Percentiles rank a stretch among this genome's conserved stretches.
Conservation (phyloP, 2,888 invertebrate genomes). For the Eudemis profundana region DNA sequence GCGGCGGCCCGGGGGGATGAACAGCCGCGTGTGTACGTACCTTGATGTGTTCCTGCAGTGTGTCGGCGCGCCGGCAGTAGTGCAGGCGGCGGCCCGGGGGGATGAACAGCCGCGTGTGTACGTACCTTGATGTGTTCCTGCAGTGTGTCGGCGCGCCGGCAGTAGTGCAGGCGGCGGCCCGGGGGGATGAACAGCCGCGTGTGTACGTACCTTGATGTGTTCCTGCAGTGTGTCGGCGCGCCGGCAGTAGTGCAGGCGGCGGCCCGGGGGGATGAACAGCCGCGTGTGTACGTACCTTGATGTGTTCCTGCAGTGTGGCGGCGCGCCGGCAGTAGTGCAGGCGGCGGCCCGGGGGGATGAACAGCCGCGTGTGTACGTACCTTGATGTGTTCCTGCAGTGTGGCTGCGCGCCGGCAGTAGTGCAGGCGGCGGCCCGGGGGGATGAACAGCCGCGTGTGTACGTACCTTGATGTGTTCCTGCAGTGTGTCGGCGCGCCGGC, state of each 20-base stretch:
- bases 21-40: conserved; percentile 69
- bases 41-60: conserved; percentile 67
- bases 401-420: conserved; percentile 61
- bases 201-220: conserved; percentile 67
- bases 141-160: conserved; percentile 60
- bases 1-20: conserved; percentile 64
- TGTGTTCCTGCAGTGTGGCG: conserved; percentile 63
- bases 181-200: conserved; percentile 72
- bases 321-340: conserved; percentile 61
- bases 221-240: conserved; percentile 64
- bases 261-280: conserved; percentile 68
- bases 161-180: conserved; percentile 58
- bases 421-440: conserved; percentile 55
- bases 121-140: conserved; percentile 70
- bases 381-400: conserved; percentile 67
- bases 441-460: conserved; percentile 70
- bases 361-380: conserved; percentile 69
- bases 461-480: conserved; percentile 70
- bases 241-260: conserved; percentile 58
- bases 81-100: conserved; percentile 55
- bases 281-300: conserved; percentile 69
- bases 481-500: conserved; percentile 60
- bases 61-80: conserved; percentile 61
- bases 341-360: conserved; percentile 64
- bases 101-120: conserved; percentile 70